Conservation (phyloP, 2,797 vertebrate species). For the Parotocinclus haroldoi region DNA sequence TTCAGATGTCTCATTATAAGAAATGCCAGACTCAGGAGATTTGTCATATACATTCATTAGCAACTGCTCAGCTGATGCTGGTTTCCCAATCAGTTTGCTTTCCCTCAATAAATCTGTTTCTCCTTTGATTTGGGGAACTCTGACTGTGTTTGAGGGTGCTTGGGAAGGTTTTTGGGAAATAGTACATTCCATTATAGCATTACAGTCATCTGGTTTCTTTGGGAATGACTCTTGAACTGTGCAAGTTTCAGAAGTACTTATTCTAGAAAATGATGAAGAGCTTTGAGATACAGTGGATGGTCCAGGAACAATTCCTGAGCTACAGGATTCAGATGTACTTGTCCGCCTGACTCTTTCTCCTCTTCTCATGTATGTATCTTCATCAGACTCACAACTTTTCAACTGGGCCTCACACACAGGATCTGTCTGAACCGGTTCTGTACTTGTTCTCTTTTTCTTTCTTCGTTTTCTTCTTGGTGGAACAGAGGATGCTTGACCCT, state of each 20-base stretch:
- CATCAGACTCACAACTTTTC: slow-evolving; percentile 59
- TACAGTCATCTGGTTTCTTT: slow-evolving; percentile 1
- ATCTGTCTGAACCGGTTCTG: slow-evolving; percentile 49
- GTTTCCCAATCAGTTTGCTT: neutral
- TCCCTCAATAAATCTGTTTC: slow-evolving; percentile 23
- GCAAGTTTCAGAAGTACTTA: slow-evolving; percentile 13
- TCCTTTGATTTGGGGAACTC: no score
- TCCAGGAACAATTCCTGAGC: slow-evolving; percentile 33
- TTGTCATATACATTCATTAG: slow-evolving; percentile 22
- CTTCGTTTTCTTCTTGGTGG: slow-evolving; percentile 64
- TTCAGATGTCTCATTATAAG: slow-evolving; percentile 29
- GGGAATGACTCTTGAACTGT: neutral
- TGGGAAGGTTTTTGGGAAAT: slow-evolving; percentile 17
- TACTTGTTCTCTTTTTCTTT: slow-evolving; percentile 64
- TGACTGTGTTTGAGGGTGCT: neutral
- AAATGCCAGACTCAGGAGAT: slow-evolving; percentile 19
- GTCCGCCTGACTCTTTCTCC: slow-evolving; percentile 22
- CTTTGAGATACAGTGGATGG: slow-evolving; percentile 11
- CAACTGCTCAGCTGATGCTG: slow-evolving; percentile 1
- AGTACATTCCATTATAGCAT: slow-evolving; percentile 1
- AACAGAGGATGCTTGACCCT: slow-evolving; percentile 46
- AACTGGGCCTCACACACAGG: slow-evolving; percentile 44
- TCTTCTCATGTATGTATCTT: slow-evolving; percentile 47
- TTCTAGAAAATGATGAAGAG: slow-evolving; percentile 13
- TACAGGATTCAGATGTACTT: slow-evolving; percentile 27